phyloP scores from a whole-genome alignment of 2,888 invertebrate species.

The Apamea sordens region DNA sequence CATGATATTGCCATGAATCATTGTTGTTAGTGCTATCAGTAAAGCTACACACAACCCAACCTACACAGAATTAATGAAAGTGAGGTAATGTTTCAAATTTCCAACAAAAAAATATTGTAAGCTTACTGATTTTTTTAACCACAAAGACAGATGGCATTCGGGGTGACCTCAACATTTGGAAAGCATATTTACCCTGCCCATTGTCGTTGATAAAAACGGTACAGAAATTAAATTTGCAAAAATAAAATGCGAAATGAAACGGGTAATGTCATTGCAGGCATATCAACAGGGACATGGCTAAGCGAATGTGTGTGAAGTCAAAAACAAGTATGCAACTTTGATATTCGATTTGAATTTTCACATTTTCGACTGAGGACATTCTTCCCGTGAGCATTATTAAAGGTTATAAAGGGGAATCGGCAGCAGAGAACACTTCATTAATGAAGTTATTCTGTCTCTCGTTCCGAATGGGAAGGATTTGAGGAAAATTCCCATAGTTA shows the following conservation, averaged over 20 bases:
- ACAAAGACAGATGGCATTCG: slow-evolving; percentile 55
- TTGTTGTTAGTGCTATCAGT: no score
- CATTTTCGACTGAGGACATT: slow-evolving; percentile 11
- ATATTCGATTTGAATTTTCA: slow-evolving; percentile 45
- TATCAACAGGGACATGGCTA: slow-evolving; percentile 37
- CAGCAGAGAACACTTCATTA: background rate
- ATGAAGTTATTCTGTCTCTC: background rate
- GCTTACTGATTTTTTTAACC: slow-evolving; percentile 47
- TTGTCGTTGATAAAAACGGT: slow-evolving; percentile 42
- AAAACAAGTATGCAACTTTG: slow-evolving; percentile 44
- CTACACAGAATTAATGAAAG: background rate
- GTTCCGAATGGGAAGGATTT: background rate
- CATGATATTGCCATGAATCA: background rate
- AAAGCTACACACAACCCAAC: background rate
- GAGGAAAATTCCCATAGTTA: background rate
- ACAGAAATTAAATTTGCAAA: slow-evolving; percentile 51
- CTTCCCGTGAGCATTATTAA: slow-evolving; percentile 9
- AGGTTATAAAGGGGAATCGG: background rate
- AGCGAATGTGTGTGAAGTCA: slow-evolving; percentile 33
- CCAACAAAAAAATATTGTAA: slow-evolving; percentile 22
- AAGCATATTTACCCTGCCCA: slow-evolving; percentile 50
- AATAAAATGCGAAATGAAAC: slow-evolving; percentile 48
- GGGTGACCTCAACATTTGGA: slow-evolving; percentile 42
- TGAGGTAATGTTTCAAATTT: background rate
- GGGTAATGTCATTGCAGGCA: slow-evolving; percentile 44